These are phyloP conservation scores for Augochlorella aurata DNA, from an alignment of 2,888 invertebrate species.

Conservation along the genomic window DNA sequence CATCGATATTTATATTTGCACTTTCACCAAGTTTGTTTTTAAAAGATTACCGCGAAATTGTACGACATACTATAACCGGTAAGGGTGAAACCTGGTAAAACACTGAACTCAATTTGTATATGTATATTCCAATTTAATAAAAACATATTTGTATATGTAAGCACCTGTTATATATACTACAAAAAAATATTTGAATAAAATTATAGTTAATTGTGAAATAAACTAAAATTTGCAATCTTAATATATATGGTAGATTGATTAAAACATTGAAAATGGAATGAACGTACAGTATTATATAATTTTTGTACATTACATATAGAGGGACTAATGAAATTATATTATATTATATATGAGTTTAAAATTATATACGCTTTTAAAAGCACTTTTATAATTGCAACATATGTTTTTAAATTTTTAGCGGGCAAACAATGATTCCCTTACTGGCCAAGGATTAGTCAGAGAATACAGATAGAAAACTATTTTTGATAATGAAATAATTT, in stretches of 20 bases:
- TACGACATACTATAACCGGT: neutral
- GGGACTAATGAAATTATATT: neutral
- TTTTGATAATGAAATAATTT: neutral
- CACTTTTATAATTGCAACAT: neutral
- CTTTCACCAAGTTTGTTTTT: conserved; percentile 22
- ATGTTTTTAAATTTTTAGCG: conserved; percentile 26
- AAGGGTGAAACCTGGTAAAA: neutral
- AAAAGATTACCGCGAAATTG: conserved; percentile 47
- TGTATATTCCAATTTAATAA: neutral
- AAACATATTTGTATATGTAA: neutral
- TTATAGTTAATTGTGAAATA: neutral
- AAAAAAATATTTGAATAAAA: neutral
- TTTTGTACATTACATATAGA: neutral
- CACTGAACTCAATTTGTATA: neutral
- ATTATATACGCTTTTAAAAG: neutral
- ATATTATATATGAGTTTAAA: neutral
- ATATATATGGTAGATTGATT: neutral
- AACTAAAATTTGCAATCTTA: conserved; percentile 1
- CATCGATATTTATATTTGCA: neutral
- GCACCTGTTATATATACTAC: neutral
- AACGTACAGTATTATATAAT: neutral
- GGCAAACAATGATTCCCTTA: conserved; percentile 8
- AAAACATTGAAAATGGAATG: neutral
- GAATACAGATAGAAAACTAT: conserved; percentile 20
- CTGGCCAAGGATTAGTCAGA: neutral